These are phyloP conservation scores for Dendrolimus punctatus DNA, from an alignment of 1,140 invertebrate genomes.

Conservation along the genomic window DNA sequence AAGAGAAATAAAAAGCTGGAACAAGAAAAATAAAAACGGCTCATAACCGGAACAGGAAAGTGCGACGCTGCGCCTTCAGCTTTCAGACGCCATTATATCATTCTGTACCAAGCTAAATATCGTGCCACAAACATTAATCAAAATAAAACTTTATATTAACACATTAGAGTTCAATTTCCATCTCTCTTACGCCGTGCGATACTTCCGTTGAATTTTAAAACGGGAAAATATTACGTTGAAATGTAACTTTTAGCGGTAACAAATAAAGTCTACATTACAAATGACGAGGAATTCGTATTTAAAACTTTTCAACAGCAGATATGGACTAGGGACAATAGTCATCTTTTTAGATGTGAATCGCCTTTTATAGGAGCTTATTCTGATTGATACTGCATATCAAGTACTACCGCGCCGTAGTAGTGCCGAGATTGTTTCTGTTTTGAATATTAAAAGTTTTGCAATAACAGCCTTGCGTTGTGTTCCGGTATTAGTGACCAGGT, in stretches of 20 bases:
- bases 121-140: constrained; percentile 13
- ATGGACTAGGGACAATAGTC: constrained; percentile 21
- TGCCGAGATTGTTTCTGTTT: constrained; percentile 19
- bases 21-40: constrained; percentile 29
- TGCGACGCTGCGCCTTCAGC: constrained; percentile 31
- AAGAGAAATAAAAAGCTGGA: constrained; percentile 21
- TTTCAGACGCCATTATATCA: constrained; percentile 38
- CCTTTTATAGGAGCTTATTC: constrained; percentile 47
- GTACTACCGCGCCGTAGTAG: constrained; percentile 20
- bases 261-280: constrained; percentile 24
- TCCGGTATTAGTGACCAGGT: too few species aligned
- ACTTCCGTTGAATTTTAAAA: constrained; percentile 3
- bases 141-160: constrained; percentile 15
- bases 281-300: constrained; percentile 12
- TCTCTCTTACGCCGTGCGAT: constrained; percentile 9
- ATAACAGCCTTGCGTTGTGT: too few species aligned
- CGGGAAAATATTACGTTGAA: background rate
- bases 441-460: constrained; percentile 10
- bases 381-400: constrained; percentile 29
- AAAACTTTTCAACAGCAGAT: constrained; percentile 17
- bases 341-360: constrained; percentile 38
- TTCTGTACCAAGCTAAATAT: constrained; percentile 27
- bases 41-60: constrained; percentile 30
- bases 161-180: constrained; percentile 27
- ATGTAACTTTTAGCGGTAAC: constrained; percentile 11